Percentiles rank a stretch among this genome's conserved stretches.
Conservation (phyloP, 2,888 invertebrate species). For the Nemoura dubitans region DNA sequence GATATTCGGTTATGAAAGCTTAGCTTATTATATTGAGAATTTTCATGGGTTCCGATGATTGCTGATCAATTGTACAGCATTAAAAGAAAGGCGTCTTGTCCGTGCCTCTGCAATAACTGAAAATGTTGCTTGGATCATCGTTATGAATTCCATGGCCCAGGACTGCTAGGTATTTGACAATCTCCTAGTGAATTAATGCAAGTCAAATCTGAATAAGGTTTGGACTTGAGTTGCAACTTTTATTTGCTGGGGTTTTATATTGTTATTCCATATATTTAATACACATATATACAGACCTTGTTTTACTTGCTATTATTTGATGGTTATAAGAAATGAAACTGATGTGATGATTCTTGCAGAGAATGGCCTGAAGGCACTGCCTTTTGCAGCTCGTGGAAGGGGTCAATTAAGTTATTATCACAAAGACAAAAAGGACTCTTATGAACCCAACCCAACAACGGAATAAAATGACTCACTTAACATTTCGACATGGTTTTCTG, state of each 20-base stretch:
- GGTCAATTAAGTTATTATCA: not conserved
- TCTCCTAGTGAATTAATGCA: not conserved
- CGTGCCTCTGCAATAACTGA: not conserved
- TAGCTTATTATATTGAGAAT: not conserved
- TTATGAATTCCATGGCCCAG: not conserved
- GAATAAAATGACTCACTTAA: conserved; percentile 46
- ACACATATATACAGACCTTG: not conserved
- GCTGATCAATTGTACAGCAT: not conserved
- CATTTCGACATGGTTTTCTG: conserved; percentile 26
- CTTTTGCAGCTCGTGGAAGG: not conserved
- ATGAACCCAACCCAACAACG: conserved; percentile 36
- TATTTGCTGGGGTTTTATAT: conserved; percentile 12
- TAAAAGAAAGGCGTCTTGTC: not conserved
- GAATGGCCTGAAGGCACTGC: not conserved
- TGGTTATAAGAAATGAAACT: not conserved
- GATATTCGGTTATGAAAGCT: not conserved
- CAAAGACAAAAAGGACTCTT: conserved; percentile 31
- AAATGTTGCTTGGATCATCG: not conserved
- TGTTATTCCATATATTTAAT: not conserved
- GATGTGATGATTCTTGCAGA: not conserved
- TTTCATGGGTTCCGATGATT: not conserved
- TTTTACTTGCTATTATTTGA: not conserved
- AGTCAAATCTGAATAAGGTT: not conserved
- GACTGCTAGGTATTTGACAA: not conserved
- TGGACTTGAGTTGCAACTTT: not conserved